phyloP scores from a whole-genome alignment of 2,888 invertebrate genomes.

The Limnephilus rhombicus region DNA sequence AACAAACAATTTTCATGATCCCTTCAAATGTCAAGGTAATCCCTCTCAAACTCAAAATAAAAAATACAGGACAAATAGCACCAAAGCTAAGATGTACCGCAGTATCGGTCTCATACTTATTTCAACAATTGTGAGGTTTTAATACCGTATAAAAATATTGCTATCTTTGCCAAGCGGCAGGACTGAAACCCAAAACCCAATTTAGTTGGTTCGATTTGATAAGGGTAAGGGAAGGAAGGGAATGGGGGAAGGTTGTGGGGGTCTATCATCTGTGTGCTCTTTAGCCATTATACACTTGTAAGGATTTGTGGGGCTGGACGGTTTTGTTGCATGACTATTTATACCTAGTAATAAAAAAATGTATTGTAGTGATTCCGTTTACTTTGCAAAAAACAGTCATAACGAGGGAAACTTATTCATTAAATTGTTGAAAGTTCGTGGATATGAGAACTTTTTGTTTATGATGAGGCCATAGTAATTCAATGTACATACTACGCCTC shows the following conservation, averaged over 20 bases:
- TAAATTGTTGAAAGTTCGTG: neutral
- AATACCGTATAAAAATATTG: slow-evolving; percentile 56
- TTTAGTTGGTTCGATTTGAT: slow-evolving; percentile 60
- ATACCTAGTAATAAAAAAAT: neutral
- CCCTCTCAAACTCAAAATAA: slow-evolving; percentile 25
- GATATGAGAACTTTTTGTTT: neutral
- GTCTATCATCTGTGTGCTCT: neutral
- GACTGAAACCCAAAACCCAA: slow-evolving; percentile 61
- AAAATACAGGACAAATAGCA: slow-evolving; percentile 41
- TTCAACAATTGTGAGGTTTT: slow-evolving; percentile 11
- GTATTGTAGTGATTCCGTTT: neutral
- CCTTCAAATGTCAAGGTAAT: slow-evolving; percentile 43
- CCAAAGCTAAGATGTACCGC: slow-evolving; percentile 11
- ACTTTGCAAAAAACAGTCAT: neutral
- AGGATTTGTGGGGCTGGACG: slow-evolving; percentile 34
- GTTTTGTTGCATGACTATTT: slow-evolving; percentile 6
- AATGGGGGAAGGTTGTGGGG: neutral
- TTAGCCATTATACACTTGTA: slow-evolving; percentile 23
- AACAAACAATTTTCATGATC: slow-evolving; percentile 40
- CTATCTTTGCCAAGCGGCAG: slow-evolving; percentile 47
- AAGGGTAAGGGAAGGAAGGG: slow-evolving; percentile 7
- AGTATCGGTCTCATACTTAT: slow-evolving; percentile 4
- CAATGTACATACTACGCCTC: too few species aligned
- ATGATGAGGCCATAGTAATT: neutral
- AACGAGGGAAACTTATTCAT: neutral